A percentile compares a stretch with the other conserved stretches of the same genome.
Conservation (phyloP, 2,113 vertebrate species). For the Tiliqua scincoides region DNA sequence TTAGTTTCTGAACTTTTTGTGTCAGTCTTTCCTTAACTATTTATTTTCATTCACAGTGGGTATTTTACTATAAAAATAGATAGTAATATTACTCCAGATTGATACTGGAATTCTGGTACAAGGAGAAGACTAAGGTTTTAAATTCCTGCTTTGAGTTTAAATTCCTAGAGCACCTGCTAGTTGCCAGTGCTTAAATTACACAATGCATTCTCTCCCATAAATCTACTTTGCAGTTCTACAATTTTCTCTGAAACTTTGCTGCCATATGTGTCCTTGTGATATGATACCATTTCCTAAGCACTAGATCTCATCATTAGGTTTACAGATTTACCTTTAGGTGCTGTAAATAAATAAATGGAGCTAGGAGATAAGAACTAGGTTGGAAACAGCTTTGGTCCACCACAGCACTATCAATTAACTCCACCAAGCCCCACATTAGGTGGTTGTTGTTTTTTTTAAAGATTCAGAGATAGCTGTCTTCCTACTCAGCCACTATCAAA, state of each 20-base stretch:
- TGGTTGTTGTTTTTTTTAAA: neutral
- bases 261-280: neutral
- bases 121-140: neutral
- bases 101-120: neutral
- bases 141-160: constrained; percentile 7
- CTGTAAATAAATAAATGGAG: neutral
- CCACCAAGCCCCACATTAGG: too few relatives aligned
- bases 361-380: neutral
- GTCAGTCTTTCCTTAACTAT: neutral
- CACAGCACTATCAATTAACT: neutral
- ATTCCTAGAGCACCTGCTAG: constrained; percentile 16
- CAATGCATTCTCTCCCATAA: neutral
- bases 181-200: neutral
- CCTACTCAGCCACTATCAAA: too few relatives aligned
- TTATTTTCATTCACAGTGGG: neutral
- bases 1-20: neutral
- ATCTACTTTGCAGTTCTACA: constrained; percentile 13
- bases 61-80: neutral
- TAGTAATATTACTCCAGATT: neutral
- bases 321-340: neutral
- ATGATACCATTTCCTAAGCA: constrained; percentile 30
- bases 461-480: too few relatives aligned
- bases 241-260: neutral
- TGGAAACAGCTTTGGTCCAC: neutral
- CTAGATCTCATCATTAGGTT: constrained; percentile 20